Conservation (phyloP, 30 jellyfish, hydroid and myxozoan genomes). For the Sanderia malayensis region DNA sequence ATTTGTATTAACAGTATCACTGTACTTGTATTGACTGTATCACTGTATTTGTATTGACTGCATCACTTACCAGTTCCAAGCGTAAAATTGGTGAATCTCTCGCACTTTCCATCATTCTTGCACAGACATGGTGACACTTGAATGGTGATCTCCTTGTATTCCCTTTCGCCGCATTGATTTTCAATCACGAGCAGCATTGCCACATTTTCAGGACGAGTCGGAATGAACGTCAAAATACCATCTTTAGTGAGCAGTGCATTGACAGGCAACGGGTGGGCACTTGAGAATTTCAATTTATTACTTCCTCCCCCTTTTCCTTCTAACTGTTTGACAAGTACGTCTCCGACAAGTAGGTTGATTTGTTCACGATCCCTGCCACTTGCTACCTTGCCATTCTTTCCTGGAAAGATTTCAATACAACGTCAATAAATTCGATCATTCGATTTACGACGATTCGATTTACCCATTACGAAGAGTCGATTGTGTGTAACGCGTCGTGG, state of each 20-base stretch:
- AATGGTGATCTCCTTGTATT: constrained; percentile 23
- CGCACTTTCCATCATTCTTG: constrained; percentile 58
- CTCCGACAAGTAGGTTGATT: constrained; percentile 42
- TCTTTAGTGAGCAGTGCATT: constrained; percentile 48
- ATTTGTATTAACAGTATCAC: no score
- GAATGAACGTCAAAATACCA: constrained; percentile 48
- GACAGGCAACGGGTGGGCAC: constrained; percentile 42
- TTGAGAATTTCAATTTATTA: constrained; percentile 33
- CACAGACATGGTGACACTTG: constrained; percentile 63
- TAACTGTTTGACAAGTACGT: constrained; percentile 48
- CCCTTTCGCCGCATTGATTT: constrained; percentile 35
- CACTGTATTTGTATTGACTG: no score
- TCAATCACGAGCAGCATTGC: constrained; percentile 36
- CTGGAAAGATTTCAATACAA: no score
- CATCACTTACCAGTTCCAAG: constrained; percentile 64
- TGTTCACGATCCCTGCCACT: constrained; percentile 36
- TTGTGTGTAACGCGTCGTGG: no score
- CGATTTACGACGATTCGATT: no score
- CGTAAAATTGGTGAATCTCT: constrained; percentile 50
- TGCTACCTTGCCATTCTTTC: no score
- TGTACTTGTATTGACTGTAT: no score
- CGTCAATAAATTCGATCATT: no score
- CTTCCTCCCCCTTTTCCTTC: constrained; percentile 27
- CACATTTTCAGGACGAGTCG: constrained; percentile 44
- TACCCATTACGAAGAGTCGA: no score